Base-by-base conservation (phyloP, 2,888 invertebrate species). In the Xylophagus ater region DNA sequence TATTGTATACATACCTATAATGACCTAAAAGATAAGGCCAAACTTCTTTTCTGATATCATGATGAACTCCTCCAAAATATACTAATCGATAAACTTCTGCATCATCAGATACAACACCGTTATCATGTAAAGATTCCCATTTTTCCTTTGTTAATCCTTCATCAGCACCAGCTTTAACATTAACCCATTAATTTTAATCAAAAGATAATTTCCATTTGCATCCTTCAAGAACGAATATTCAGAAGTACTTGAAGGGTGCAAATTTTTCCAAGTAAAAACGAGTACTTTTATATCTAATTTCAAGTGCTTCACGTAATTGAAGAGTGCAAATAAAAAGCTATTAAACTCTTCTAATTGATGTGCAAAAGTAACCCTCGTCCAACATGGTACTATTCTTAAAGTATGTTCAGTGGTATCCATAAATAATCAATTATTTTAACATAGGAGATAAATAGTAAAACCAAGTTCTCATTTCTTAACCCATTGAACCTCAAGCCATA, bases 1-100 rank as follows among this genome's bases (percentile, higher is more conserved):
- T 30, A 4, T 8, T 10, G 19, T 25, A 14, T 8, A 21, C 65
- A 62, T 49, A 73, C 66, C 76, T 73, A 54, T 87, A 87, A 62
- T 90, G 87, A 1, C 85, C 88, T 19, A 92, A 66, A 9, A 92
- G 68, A 56, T 87, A 90, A 0, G 90, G 90, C 90, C 90, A 92
- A 4, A 89, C 81, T 66, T 82, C 77, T 51, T 73, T 73, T 12
- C 85, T 65, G 15, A 85, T 69, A n/a, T 78, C 79, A 45, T 83
- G 80, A 15, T 78, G 77, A 13, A 92, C 79, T 1, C 93, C 92
- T 1, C 87, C 86, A 58, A 82, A 90, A 58, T 93, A 94, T 0
- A 87, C 81, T 18, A 88, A 68, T 33, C 85, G 68, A 57, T 84
- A 82, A 12, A 93, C 76, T 63, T 92, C 88, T 6, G 72, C 71